Percentiles rank a stretch among this genome's conserved stretches.
phyloP scores from a whole-genome alignment of 2,113 vertebrate genomes.

The Leptosomus discolor region DNA sequence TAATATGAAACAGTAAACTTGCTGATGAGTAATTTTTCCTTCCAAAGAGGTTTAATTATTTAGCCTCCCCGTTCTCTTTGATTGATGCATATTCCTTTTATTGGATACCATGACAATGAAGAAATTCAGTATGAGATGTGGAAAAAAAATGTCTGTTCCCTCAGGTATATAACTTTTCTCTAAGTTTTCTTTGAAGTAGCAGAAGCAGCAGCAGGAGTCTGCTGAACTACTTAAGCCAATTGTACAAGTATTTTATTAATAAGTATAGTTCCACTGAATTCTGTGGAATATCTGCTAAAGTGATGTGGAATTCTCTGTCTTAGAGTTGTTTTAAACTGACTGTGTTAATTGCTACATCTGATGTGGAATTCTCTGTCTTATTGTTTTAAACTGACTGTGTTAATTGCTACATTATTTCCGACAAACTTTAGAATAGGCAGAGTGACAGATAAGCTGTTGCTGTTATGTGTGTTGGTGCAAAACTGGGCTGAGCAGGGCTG shows the following conservation, averaged over 20 bases:
- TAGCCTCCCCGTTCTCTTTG: background rate
- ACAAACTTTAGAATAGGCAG: background rate
- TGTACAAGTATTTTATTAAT: background rate
- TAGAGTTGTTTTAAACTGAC: background rate
- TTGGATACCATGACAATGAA: background rate
- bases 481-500: background rate
- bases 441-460: background rate
- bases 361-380: background rate
- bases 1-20: background rate
- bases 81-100: background rate
- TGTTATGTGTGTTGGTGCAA: background rate
- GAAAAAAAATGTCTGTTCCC: background rate
- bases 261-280: background rate
- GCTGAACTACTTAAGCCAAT: background rate
- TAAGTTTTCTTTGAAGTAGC: background rate
- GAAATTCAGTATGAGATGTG: background rate
- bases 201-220: background rate
- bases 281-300: background rate
- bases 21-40: conserved; percentile 19
- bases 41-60: conserved; percentile 38
- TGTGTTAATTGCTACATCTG: background rate
- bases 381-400: background rate
- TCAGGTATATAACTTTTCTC: background rate
- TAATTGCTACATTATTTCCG: background rate
- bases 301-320: background rate